Base-by-base conservation (phyloP, 30 jellyfish, hydroid and myxozoan genomes). In the Turritopsis dohrnii region DNA sequence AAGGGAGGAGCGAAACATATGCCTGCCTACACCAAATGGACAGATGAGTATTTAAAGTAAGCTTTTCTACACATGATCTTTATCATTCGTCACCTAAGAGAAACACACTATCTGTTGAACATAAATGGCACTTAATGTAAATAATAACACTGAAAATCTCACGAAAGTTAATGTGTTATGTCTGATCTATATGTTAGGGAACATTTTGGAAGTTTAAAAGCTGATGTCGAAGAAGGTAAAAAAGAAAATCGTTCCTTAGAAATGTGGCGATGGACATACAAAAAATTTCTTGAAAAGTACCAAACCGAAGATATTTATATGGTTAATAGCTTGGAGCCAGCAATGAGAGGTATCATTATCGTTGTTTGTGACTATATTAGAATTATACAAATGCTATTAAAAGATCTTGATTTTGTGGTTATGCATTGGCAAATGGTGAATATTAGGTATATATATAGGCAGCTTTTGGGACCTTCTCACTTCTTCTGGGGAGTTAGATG, bases 191-290 rank as follows among this genome's bases (percentile, higher is more conserved):
- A 41, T 41, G 84, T 53, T 54, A 93, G 98, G 65, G 83, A 85
- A 52, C 82, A 81, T 25, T 93, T 60, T 86, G 98, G 95, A n/a
- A 83, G 82, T 72, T 41, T 88, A 79, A 77, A 77, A 65, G 66
- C 73, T 65, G 98, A 82, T 71, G 86, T 88, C 26, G 98, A 93
- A 85, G 96, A 87, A 66, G 96, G 96, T 53, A 93, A 93, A 87
- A 93, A 93, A 82, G 98, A 93, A 75, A 88, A 93, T 86, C 93
- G 98, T 65, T 93, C 98, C 21, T 26, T 66, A 88, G 82, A 81
- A 0, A 72, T 88, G 74, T 86, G 66, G 77, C 53, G 23, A 7
- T 86, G 54, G 65, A 80, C 90, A 27, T 84, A 81, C 88, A 93
- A 88, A 69, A 88, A 86, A 21, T 93, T 93, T 80, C 76, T 93